Evolutionary conservation across 2,113 vertebrate species (phyloP).

Genomic region (Periophthalmus modestus): DNA sequence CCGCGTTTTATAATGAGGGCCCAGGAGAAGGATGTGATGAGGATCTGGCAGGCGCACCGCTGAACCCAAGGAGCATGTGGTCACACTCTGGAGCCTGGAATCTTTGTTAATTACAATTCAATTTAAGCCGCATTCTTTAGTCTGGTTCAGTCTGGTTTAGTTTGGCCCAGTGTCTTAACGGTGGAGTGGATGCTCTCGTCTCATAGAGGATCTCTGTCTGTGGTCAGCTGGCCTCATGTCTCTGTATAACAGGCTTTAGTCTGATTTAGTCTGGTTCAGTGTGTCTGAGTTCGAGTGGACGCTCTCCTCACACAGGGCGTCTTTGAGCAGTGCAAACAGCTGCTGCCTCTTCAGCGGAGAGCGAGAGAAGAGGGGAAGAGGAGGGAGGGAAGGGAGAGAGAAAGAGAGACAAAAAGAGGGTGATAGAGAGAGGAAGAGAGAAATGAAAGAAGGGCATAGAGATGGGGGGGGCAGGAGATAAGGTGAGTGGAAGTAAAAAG

Average conservation of each 20-base stretch:
- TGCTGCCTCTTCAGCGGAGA: constrained; percentile 3
- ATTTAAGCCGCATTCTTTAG: too few species aligned
- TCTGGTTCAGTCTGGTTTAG: not conserved
- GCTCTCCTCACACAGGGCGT: not conserved
- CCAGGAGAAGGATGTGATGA: too few species aligned
- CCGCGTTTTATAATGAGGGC: too few species aligned
- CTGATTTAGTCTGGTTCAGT: not conserved
- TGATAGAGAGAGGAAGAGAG: not conserved
- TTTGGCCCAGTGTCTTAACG: too few species aligned
- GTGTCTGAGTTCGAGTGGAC: not conserved
- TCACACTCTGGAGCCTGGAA: too few species aligned
- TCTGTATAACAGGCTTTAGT: not conserved
- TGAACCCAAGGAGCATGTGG: too few species aligned
- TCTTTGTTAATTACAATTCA: too few species aligned
- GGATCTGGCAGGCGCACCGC: too few species aligned
- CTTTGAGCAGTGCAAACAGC: not conserved
- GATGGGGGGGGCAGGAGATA: not conserved
- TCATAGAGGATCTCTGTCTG: not conserved
- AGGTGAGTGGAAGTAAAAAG: not conserved
- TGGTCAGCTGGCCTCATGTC: not conserved
- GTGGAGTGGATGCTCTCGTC: too few species aligned
- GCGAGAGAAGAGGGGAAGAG: not conserved
- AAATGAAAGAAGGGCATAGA: too few species aligned
- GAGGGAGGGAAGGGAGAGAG: too few species aligned
- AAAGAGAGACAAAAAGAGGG: not conserved